A percentile compares a stretch with the other conserved stretches of the same genome.
Conservation (phyloP, 2,113 vertebrate species). For the Catharus bicknelli region DNA sequence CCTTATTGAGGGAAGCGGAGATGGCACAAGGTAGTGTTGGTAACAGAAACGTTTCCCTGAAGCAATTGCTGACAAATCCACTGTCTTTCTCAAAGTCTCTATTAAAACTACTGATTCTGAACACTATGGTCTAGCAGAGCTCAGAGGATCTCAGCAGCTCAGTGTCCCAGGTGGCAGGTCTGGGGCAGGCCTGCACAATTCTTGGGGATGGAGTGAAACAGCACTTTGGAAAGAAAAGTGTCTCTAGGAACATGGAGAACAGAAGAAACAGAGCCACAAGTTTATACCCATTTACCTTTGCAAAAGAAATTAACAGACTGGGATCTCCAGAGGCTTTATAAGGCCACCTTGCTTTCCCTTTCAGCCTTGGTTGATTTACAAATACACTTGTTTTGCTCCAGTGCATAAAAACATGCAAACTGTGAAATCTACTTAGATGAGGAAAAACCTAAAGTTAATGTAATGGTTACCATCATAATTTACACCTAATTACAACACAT, state of each 20-base stretch:
- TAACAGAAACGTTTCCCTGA: not conserved
- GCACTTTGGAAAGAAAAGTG: not conserved
- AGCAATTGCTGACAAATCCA: not conserved
- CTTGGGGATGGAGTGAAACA: not conserved
- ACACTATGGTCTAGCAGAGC: not conserved
- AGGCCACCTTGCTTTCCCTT: not conserved
- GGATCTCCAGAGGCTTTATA: not conserved
- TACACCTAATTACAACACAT: not conserved
- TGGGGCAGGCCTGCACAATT: not conserved
- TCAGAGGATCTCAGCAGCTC: not conserved
- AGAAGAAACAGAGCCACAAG: not conserved
- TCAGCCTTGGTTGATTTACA: not conserved
- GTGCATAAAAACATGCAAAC: not conserved
- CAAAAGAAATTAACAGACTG: not conserved
- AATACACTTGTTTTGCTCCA: not conserved
- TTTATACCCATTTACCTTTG: not conserved
- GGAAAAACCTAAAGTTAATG: not conserved
- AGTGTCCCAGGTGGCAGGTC: accelerated
- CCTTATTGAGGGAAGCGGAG: not conserved
- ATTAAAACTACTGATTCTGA: not conserved
- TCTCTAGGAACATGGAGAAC: not conserved
- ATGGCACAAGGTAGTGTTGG: not conserved
- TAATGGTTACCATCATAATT: not conserved
- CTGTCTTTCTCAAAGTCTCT: not conserved
- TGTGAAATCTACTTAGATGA: not conserved